These are phyloP conservation scores for Chunga burmeisteri DNA, from an alignment of 2,113 vertebrate genomes.

Conservation along the genomic window DNA sequence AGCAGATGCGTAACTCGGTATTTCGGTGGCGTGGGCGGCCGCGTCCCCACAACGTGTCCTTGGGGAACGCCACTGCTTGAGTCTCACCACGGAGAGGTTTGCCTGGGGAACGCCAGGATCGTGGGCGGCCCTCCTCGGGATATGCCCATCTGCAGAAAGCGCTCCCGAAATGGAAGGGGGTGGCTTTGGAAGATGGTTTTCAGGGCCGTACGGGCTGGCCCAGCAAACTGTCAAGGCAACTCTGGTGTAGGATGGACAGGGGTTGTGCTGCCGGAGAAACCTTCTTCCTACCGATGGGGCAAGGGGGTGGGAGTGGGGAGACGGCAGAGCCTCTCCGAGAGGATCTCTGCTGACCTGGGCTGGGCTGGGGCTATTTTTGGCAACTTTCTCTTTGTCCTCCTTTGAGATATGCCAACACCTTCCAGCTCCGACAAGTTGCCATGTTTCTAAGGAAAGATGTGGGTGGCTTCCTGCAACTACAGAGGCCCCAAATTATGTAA, in stretches of 20 bases:
- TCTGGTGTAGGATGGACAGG: accelerated
- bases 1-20: neutral
- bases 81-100: neutral
- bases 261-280: neutral
- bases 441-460: conserved; percentile 14
- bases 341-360: neutral
- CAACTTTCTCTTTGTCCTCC: neutral
- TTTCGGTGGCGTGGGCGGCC: neutral
- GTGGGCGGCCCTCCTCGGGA: neutral
- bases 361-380: neutral
- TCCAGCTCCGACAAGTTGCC: neutral
- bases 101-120: neutral
- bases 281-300: accelerated
- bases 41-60: neutral
- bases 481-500: neutral
- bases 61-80: neutral
- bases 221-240: neutral
- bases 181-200: neutral
- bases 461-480: conserved; percentile 23
- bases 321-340: accelerated
- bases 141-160: neutral
- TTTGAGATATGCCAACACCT: neutral
- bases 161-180: accelerated
- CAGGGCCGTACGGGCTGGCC: neutral
- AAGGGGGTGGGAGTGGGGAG: neutral